Percentiles rank a stretch among this genome's conserved stretches.
Evolutionary conservation across 2,113 vertebrate species (phyloP).

Genomic region (Dromaius novaehollandiae): DNA sequence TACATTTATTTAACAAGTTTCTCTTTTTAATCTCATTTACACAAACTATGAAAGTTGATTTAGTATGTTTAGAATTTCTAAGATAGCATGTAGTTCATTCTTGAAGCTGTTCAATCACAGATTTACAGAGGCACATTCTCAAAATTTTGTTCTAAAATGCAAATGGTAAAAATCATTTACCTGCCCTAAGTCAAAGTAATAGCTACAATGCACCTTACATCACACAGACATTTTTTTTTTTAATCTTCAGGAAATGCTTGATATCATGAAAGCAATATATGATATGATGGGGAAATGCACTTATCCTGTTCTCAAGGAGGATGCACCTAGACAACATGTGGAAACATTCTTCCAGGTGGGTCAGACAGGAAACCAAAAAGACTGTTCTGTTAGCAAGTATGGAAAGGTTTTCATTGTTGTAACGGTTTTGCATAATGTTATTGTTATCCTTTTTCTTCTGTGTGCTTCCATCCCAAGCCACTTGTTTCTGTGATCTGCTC

Average conservation of each 20-base stretch:
- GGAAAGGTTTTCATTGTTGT: not conserved
- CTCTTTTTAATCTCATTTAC: not conserved
- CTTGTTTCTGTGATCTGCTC: not conserved
- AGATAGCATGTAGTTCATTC: not conserved
- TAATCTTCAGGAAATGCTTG: conserved; percentile 91
- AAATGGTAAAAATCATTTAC: not conserved
- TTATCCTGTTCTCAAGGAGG: conserved; percentile 93
- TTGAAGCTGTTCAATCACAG: not conserved
- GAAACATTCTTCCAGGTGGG: conserved; percentile 96
- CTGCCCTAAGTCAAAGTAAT: not conserved
- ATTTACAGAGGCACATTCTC: not conserved
- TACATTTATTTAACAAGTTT: not conserved
- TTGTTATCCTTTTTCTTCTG: not conserved
- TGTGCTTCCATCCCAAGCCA: not conserved
- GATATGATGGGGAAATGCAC: conserved; percentile 99
- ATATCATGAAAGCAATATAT: conserved; percentile 99
- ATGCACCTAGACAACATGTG: conserved; percentile 93
- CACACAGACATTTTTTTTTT: not conserved
- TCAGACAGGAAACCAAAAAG: fast-evolving
- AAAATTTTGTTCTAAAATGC: not conserved
- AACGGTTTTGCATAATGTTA: not conserved
- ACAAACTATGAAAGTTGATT: not conserved
- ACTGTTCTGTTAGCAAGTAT: not conserved
- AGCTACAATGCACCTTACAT: not conserved
- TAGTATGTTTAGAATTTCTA: not conserved